Percentiles rank a stretch among this genome's conserved stretches.
These are phyloP conservation scores for Cotesia typhae DNA, from an alignment of 1,140 invertebrate genomes.

Conservation along the genomic window DNA sequence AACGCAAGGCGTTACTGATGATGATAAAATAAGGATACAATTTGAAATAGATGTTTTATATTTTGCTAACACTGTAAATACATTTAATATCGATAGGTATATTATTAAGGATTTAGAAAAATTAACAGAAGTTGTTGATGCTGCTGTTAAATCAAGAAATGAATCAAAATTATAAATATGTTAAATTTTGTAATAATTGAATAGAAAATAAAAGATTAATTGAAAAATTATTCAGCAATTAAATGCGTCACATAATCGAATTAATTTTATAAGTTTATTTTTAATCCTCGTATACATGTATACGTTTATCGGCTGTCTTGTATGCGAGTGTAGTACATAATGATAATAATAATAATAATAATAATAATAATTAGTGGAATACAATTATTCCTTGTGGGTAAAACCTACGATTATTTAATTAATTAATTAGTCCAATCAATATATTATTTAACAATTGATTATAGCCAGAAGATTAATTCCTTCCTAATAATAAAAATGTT, in stretches of 20 bases:
- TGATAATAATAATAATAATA: too few species aligned
- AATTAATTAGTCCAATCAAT: slow-evolving; percentile 21
- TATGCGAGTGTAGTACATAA: slow-evolving; percentile 40
- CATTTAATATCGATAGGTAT: slow-evolving; percentile 36
- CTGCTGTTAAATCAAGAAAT: slow-evolving; percentile 51
- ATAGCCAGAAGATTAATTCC: slow-evolving; percentile 36
- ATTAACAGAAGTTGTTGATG: slow-evolving; percentile 55
- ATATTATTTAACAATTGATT: slow-evolving; percentile 28
- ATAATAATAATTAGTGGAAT: slow-evolving; percentile 15
- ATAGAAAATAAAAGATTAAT: slow-evolving; percentile 1
- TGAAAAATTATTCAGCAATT: not conserved
- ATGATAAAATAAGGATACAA: slow-evolving; percentile 93
- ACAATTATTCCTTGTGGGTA: slow-evolving; percentile 32
- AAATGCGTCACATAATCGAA: not conserved
- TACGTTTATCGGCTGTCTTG: slow-evolving; percentile 33
- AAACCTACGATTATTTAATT: slow-evolving; percentile 36
- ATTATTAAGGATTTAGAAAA: slow-evolving; percentile 47
- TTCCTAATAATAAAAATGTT: slow-evolving; percentile 39
- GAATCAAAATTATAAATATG: slow-evolving; percentile 23
- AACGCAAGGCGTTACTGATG: slow-evolving; percentile 74
- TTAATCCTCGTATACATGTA: slow-evolving; percentile 32
- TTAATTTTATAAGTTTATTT: slow-evolving; percentile 30
- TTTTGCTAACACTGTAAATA: slow-evolving; percentile 62
- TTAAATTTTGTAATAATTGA: slow-evolving; percentile 6
- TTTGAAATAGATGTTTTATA: slow-evolving; percentile 84